Evolutionary conservation across 2,113 vertebrate species (phyloP).

Genomic region (Heliornis fulica): DNA sequence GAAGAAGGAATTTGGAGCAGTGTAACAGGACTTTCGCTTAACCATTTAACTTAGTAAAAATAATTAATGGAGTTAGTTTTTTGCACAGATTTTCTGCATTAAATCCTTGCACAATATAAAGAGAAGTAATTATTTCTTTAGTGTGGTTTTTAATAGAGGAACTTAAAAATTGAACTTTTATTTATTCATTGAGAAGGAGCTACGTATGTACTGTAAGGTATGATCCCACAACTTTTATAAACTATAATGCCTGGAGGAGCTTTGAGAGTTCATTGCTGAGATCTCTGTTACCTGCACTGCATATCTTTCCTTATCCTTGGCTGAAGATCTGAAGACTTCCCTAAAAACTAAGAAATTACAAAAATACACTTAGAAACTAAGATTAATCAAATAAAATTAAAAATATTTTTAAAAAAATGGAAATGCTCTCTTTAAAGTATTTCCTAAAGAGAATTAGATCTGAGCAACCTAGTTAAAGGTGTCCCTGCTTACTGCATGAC

Average conservation of each 20-base stretch:
- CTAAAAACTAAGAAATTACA: not conserved
- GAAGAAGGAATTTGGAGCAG: not conserved
- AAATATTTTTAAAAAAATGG: not conserved
- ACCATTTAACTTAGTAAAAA: not conserved
- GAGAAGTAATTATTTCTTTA: not conserved
- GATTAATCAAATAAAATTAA: not conserved
- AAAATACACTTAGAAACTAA: not conserved
- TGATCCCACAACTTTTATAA: not conserved
- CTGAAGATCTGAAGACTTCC: not conserved
- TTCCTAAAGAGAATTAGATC: not conserved
- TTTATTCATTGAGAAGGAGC: not conserved
- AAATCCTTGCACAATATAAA: not conserved
- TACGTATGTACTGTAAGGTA: not conserved
- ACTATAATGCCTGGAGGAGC: not conserved
- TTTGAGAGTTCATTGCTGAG: not conserved
- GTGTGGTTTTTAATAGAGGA: not conserved
- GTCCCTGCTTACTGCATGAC: too few species aligned
- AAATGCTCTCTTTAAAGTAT: not conserved
- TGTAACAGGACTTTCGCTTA: not conserved
- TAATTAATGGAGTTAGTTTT: not conserved
- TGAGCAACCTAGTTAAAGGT: too few species aligned
- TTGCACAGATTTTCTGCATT: not conserved
- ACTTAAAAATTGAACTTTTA: not conserved
- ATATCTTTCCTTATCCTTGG: not conserved
- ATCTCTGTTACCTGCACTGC: not conserved